phyloP scores from a whole-genome alignment of 2,113 vertebrate species.

The Petaurus breviceps region DNA sequence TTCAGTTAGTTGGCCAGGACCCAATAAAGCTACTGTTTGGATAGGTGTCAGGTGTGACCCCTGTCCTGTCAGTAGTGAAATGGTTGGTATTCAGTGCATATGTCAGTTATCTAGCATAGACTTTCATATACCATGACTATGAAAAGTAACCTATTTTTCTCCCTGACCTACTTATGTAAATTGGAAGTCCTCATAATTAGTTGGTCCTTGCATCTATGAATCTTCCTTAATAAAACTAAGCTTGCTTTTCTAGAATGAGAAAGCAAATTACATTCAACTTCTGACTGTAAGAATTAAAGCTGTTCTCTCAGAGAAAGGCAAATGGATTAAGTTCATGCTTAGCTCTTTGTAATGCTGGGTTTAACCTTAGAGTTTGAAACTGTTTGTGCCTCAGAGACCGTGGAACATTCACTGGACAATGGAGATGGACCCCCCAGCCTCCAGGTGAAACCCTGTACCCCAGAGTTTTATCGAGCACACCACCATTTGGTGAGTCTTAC shows the following conservation, averaged over 20 bases:
- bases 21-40: neutral
- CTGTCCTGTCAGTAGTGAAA: neutral
- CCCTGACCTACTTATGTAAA: neutral
- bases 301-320: neutral
- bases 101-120: neutral
- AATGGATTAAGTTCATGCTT: neutral
- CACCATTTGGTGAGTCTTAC: conserved; percentile 86
- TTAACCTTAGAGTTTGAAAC: neutral
- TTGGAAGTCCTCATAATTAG: neutral
- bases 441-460: conserved; percentile 87
- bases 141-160: neutral
- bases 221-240: neutral
- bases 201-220: neutral
- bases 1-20: neutral
- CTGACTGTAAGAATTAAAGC: neutral
- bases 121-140: neutral
- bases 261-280: neutral
- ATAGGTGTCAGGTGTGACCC: neutral
- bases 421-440: conserved; percentile 89
- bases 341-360: neutral
- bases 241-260: neutral
- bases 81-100: neutral
- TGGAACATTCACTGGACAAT: conserved; percentile 90
- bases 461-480: conserved; percentile 90
- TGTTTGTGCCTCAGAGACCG: conserved; percentile 81